Percentiles rank a stretch among this genome's conserved stretches.
Evolutionary conservation across 1,140 invertebrate genomes (phyloP).

Genomic region (Gryllus bimaculatus): DNA sequence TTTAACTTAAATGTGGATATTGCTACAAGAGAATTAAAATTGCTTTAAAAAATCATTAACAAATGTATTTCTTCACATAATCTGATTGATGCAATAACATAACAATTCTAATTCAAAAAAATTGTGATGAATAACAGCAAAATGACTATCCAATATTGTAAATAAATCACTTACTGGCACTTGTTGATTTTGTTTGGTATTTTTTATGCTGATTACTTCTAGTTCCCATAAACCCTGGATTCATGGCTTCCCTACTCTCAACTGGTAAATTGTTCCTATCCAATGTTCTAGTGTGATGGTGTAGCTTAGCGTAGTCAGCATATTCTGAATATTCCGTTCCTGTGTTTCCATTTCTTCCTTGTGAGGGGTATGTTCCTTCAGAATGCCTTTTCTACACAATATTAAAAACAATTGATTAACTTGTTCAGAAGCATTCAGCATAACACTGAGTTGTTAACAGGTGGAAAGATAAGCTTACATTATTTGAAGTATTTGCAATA

Average conservation of each 20-base stretch:
- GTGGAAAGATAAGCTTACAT: neutral
- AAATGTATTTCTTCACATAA: too few species aligned
- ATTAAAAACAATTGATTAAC: neutral
- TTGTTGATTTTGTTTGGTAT: neutral
- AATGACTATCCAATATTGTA: too few species aligned
- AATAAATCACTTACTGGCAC: neutral
- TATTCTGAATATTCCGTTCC: neutral
- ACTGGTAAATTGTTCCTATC: neutral
- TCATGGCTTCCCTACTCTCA: neutral
- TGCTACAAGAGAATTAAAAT: too few species aligned
- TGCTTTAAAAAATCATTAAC: too few species aligned
- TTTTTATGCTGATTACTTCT: neutral
- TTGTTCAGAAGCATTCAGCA: too few species aligned
- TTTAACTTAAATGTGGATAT: too few species aligned
- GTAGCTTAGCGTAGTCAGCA: neutral
- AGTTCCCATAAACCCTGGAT: neutral
- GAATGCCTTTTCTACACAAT: neutral
- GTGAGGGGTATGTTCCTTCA: neutral
- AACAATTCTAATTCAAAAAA: too few species aligned
- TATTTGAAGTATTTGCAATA: too few species aligned
- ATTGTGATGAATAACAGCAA: too few species aligned
- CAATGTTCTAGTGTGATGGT: neutral
- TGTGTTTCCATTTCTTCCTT: neutral
- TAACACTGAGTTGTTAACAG: neutral
- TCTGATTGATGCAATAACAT: too few species aligned